phyloP scores from a whole-genome alignment of 2,113 vertebrate genomes.

The Telmatochromis brachygnathus region DNA sequence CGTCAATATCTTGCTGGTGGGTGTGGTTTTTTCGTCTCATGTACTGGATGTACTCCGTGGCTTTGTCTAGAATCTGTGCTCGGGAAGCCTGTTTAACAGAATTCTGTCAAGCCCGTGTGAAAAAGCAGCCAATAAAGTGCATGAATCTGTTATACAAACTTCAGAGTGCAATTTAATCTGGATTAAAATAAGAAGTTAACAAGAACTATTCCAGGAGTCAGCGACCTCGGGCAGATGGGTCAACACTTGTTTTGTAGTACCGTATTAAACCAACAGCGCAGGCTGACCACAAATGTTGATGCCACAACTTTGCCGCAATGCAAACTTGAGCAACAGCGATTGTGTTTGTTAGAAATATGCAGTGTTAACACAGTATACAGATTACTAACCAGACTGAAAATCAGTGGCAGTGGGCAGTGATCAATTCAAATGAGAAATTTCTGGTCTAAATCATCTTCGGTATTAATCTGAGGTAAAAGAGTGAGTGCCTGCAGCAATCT shows the following conservation, averaged over 20 bases:
- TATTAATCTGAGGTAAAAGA: not conserved
- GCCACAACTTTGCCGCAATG: not conserved
- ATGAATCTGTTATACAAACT: not conserved
- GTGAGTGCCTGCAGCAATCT: not conserved
- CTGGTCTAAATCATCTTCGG: not conserved
- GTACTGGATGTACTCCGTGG: conserved; percentile 97
- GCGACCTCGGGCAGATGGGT: not conserved
- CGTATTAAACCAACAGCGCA: not conserved
- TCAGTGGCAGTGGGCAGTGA: not conserved
- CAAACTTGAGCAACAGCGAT: not conserved
- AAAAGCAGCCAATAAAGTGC: not conserved
- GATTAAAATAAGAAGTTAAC: not conserved
- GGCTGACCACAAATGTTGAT: not conserved
- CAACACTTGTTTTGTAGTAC: not conserved
- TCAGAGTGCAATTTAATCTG: not conserved
- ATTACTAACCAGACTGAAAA: not conserved
- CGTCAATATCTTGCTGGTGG: conserved; percentile 96
- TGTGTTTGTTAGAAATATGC: not conserved
- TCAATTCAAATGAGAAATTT: not conserved
- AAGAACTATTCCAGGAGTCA: not conserved
- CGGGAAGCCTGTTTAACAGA: conserved; percentile 87
- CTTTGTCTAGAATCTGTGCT: conserved; percentile 98
- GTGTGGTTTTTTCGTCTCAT: conserved; percentile 98
- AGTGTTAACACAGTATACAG: not conserved
- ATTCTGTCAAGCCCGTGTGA: conserved; percentile 26